Base-by-base conservation (phyloP, 1,140 invertebrate genomes). In the Dinoponera quadriceps region DNA sequence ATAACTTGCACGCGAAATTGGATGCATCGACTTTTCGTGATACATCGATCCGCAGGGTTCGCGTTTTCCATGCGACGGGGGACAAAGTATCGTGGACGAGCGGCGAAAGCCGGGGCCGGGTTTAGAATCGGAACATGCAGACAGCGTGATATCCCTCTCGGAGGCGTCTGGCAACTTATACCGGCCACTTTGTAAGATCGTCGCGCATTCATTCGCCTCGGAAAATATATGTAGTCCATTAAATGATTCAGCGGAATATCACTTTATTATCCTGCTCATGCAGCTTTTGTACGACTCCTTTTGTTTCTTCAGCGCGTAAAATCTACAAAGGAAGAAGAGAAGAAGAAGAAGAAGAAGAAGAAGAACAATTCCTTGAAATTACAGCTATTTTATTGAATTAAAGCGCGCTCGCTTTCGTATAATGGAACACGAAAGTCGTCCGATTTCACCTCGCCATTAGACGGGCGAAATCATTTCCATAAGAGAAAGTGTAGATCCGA, bases 1-100 rank as follows among this genome's bases (percentile, higher is more conserved):
- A 87, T 73, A 84, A 88, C 59, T 88, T 85, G 65, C 75, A 87
- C 72, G 68, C 57, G 66, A 88, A 82, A 88, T 88, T 86, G 81
- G 82, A 81, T 78, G 55, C 49, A 84, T 84, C 69, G 75, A 88
- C 87, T 88, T 84, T 85, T 59, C 18, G 33, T 48, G 60, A 59
- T 51, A 55, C 49, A 22, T 54, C n/a, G 14, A 25, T 54, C 25
- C 20, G 9, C 60, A 48, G 13, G 49, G 27, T n/a, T 7, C n/a
- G 48, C 48, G 59, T 29, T 84, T 69, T 63, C 38, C n/a, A 71
- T 69, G 14, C 20, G 25, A 57, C 49, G 7, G 4, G 38, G 38
- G 7, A 44, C 38, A 44, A 33, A 72, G 25, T 60, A 38, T 38
- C 66, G 59, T 27, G 63, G 59, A 25, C 44, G 59, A 22, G 55